Evolutionary conservation across 2,888 invertebrate genomes (phyloP).

Genomic region (Drosophila testacea): DNA sequence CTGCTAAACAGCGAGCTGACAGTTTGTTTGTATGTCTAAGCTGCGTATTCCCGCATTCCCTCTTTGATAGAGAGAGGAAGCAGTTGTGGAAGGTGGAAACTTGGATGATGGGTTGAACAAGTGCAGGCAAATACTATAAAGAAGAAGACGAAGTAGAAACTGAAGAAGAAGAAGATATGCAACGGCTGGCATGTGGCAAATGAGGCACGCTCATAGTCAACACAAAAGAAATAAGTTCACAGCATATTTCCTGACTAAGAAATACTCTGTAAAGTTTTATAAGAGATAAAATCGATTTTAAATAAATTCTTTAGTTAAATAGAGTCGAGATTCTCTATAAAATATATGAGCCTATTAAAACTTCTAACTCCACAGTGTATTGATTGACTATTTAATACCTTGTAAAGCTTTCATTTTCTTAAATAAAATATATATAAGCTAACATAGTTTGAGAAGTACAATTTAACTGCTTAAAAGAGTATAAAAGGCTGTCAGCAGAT

Average conservation of each 20-base stretch:
- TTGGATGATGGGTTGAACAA: conserved; percentile 32
- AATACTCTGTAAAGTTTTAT: conserved; percentile 21
- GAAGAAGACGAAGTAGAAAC: conserved; percentile 5
- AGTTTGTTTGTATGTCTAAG: conserved; percentile 74
- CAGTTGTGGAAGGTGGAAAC: background rate
- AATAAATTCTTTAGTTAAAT: background rate
- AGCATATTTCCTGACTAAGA: background rate
- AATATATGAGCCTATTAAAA: background rate
- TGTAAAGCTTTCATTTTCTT: background rate
- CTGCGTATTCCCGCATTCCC: conserved; percentile 24
- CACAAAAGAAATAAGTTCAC: background rate
- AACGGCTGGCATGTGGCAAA: conserved; percentile 56
- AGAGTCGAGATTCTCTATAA: background rate
- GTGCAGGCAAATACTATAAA: conserved; percentile 38
- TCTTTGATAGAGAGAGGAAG: background rate
- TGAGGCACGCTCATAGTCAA: conserved; percentile 22
- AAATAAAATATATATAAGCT: background rate
- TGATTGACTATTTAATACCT: conserved; percentile 8
- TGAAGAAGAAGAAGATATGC: conserved; percentile 10
- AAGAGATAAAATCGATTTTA: background rate
- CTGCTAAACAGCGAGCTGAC: conserved; percentile 66
- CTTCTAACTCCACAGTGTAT: no score
- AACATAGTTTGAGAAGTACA: background rate
- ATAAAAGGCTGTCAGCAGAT: no score
- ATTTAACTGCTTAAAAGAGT: no score